A percentile compares a stretch with the other conserved stretches of the same genome.
These are phyloP conservation scores for Megalops cyprinoides DNA, from an alignment of 2,797 vertebrate genomes.

Conservation along the genomic window DNA sequence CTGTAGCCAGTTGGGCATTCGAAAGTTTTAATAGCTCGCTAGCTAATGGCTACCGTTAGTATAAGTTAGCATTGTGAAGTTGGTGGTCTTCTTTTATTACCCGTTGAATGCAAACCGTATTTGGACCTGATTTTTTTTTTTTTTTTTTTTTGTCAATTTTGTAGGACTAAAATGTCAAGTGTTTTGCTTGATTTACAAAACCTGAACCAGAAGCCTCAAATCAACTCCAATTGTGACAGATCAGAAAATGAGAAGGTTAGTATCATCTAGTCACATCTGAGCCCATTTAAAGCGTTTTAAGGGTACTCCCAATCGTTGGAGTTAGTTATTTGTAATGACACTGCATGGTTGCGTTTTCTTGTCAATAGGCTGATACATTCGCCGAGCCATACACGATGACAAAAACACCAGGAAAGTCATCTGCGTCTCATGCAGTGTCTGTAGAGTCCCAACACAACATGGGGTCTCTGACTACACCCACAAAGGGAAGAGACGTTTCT, in stretches of 20 bases:
- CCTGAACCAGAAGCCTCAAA: slow-evolving; percentile 38
- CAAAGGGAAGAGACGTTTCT: slow-evolving; percentile 77
- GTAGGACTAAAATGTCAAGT: slow-evolving; percentile 56
- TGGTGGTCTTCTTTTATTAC: neutral
- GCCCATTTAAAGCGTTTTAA: no score
- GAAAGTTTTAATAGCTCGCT: neutral
- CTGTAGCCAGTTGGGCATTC: neutral
- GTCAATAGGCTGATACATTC: slow-evolving; percentile 74
- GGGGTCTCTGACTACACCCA: slow-evolving; percentile 84
- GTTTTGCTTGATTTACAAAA: slow-evolving; percentile 38
- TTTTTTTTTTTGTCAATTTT: slow-evolving; percentile 1
- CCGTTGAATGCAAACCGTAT: slow-evolving; percentile 3
- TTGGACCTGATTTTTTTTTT: slow-evolving; percentile 8
- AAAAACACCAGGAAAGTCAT: slow-evolving; percentile 71
- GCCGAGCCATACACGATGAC: slow-evolving; percentile 61
- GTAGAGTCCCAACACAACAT: slow-evolving; percentile 65
- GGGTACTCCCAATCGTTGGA: neutral
- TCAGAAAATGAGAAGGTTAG: slow-evolving; percentile 44
- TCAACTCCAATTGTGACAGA: slow-evolving; percentile 13
- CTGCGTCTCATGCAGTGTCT: slow-evolving; percentile 46
- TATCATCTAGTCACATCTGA: no score
- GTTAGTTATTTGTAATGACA: neutral
- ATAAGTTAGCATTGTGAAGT: no score
- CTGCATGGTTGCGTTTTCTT: slow-evolving; percentile 33
- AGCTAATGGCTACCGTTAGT: neutral